These are phyloP conservation scores for Drosophila parabipectinata DNA, from an alignment of 1,140 invertebrate genomes.

Conservation along the genomic window DNA sequence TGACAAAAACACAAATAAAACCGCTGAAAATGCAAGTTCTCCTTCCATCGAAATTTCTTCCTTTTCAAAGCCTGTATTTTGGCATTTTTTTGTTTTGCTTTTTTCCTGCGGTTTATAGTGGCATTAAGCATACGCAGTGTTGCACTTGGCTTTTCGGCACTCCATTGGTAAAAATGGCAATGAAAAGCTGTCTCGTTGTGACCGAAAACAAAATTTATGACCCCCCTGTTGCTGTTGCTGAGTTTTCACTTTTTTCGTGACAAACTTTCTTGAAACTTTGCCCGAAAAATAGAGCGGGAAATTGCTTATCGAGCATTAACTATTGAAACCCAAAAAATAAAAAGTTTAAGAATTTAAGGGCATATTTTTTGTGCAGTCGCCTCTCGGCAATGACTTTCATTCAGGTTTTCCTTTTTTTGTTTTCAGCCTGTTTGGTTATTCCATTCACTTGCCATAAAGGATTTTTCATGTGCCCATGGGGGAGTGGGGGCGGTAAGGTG, in stretches of 20 bases:
- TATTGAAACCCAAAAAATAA: not conserved
- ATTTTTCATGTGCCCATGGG: conserved; percentile 10
- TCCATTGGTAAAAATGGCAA: conserved; percentile 22
- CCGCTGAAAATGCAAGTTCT: not conserved
- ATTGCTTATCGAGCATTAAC: conserved; percentile 54
- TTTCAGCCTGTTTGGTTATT: conserved; percentile 29
- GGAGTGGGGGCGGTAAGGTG: not conserved
- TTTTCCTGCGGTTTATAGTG: conserved; percentile 37
- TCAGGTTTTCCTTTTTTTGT: conserved; percentile 5
- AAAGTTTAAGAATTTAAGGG: conserved; percentile 2
- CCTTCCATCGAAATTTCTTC: not conserved
- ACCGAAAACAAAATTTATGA: conserved; percentile 19
- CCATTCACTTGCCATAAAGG: conserved; percentile 20
- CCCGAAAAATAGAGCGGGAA: conserved; percentile 21
- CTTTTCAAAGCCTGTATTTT: not conserved
- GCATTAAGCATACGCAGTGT: conserved; percentile 59
- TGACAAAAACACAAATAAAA: not conserved
- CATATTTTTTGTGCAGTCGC: not conserved
- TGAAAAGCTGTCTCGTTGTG: conserved; percentile 29
- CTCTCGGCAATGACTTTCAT: conserved; percentile 19
- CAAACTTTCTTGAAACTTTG: conserved; percentile 16
- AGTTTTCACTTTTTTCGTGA: conserved; percentile 13
- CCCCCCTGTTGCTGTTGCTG: conserved; percentile 44
- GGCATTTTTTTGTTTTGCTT: not conserved
- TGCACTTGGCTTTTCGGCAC: conserved; percentile 21